phyloP scores from a whole-genome alignment of 2,113 vertebrate genomes.

The Pachyramphus minor region DNA sequence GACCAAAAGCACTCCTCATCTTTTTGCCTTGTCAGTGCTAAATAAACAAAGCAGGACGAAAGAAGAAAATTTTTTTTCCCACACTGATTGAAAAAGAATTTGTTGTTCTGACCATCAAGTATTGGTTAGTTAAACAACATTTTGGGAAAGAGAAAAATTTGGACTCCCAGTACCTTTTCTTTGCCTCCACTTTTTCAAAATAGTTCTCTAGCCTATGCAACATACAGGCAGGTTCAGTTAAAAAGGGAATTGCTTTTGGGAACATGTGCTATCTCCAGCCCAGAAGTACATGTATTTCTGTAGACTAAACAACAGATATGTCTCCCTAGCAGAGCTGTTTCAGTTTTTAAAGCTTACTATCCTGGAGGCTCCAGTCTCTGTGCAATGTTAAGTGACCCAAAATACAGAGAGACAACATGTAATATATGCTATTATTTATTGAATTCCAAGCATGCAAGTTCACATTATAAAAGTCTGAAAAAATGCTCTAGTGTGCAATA shows the following conservation, averaged over 20 bases:
- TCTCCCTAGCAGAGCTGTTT: not conserved
- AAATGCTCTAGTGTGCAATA: not conserved
- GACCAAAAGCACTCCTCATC: not conserved
- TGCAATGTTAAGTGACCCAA: not conserved
- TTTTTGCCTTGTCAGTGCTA: not conserved
- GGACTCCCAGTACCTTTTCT: not conserved
- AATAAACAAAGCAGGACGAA: not conserved
- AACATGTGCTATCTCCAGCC: not conserved
- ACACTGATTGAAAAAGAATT: conserved; percentile 18
- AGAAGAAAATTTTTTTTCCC: not conserved
- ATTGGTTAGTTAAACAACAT: not conserved
- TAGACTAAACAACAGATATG: conserved; percentile 12
- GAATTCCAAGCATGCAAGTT: not conserved
- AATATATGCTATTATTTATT: conserved; percentile 34
- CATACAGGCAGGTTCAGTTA: not conserved
- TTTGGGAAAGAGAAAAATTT: not conserved
- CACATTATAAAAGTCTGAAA: not conserved
- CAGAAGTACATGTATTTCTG: not conserved
- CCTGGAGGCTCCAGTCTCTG: not conserved
- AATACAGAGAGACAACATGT: not conserved
- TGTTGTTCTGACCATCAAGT: not conserved
- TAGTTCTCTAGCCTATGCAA: not conserved
- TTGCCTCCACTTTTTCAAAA: not conserved
- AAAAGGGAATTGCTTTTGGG: not conserved
- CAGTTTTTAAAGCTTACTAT: not conserved